These are phyloP conservation scores for Colossoma macropomum DNA, from an alignment of 2,113 vertebrate genomes.

Conservation along the genomic window DNA sequence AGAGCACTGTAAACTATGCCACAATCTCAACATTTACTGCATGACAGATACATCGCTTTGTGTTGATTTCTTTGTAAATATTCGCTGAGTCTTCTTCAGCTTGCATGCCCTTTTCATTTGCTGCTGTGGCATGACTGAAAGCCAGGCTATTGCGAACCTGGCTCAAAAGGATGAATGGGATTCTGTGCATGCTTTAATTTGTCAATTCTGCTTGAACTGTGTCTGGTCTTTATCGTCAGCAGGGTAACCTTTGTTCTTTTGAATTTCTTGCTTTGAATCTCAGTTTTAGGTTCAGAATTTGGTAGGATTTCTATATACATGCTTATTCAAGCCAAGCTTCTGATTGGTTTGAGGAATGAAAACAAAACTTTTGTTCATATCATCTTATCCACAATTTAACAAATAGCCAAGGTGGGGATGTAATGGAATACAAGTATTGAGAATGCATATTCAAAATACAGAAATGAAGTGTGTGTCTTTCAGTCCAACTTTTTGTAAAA, in stretches of 20 bases:
- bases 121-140: background rate
- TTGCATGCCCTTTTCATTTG: background rate
- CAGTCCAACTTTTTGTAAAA: too few species aligned
- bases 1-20: background rate
- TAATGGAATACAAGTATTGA: too few species aligned
- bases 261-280: background rate
- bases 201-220: background rate
- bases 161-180: background rate
- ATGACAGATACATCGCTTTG: background rate
- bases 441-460: too few species aligned
- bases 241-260: background rate
- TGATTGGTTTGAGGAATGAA: too few species aligned
- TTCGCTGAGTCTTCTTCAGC: background rate
- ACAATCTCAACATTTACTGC: background rate
- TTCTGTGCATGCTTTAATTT: background rate
- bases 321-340: background rate
- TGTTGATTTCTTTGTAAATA: slow-evolving; percentile 2
- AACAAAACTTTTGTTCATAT: too few species aligned
- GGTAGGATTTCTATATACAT: background rate
- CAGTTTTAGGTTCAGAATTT: background rate
- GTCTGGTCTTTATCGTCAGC: background rate
- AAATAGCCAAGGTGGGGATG: too few species aligned
- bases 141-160: background rate
- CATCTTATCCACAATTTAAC: too few species aligned
- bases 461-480: too few species aligned